phyloP scores from a whole-genome alignment of 2,797 vertebrate genomes.

The Emydoidea blandingii region DNA sequence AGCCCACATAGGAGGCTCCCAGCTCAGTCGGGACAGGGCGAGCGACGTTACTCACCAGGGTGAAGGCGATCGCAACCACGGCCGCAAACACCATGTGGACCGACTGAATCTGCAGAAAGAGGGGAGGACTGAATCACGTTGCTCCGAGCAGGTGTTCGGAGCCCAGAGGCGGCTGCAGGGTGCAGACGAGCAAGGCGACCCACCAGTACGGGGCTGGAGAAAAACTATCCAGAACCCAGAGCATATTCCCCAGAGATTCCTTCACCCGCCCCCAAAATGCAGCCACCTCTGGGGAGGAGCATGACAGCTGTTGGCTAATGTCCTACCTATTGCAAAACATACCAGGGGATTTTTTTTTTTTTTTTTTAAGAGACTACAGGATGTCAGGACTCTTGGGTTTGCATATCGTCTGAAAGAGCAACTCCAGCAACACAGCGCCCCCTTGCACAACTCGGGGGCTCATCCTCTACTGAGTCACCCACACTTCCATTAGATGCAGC shows the following conservation, averaged over 20 bases:
- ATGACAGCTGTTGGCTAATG: neutral
- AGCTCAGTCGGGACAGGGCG: neutral
- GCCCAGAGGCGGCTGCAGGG: neutral
- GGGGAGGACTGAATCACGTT: neutral
- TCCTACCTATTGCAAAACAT: neutral
- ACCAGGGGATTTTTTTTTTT: neutral
- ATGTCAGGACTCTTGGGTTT: neutral
- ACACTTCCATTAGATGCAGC: neutral
- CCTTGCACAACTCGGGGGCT: too few species aligned
- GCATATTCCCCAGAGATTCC: neutral
- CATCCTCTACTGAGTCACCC: too few species aligned
- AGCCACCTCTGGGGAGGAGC: neutral
- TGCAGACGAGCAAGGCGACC: too few species aligned
- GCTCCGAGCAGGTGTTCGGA: neutral
- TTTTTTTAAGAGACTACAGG: neutral
- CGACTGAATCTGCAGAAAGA: slow-evolving; percentile 87
- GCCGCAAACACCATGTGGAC: slow-evolving; percentile 96
- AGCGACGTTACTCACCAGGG: slow-evolving; percentile 87
- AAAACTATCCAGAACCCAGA: neutral
- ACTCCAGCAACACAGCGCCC: neutral
- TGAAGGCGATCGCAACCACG: slow-evolving; percentile 91
- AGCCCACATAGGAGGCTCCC: neutral
- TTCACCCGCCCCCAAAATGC: neutral
- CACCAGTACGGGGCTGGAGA: too few species aligned
- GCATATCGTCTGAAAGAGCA: too few species aligned